Base-by-base conservation (phyloP, 2,888 invertebrate species). In the Drosophila gaucha region DNA sequence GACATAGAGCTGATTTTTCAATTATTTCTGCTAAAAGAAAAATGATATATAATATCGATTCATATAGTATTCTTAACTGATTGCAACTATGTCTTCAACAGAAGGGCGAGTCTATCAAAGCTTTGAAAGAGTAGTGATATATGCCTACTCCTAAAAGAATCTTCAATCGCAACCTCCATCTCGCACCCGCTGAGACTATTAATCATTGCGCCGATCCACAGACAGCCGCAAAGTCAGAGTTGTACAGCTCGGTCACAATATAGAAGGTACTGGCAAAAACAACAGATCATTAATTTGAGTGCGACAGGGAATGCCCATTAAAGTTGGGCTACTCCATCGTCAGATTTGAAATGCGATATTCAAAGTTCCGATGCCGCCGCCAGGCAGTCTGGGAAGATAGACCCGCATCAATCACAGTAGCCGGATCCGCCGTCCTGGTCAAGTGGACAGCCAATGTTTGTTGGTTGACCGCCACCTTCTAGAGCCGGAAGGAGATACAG, bases 381-480 rank as follows among this genome's bases (percentile, higher is more conserved):
- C 79, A 51, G 67, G 26, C 41, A 49, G 78, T 74, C 78, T 77
- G 36, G 20, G 16, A 6, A 8, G 35, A 35, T n/a, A n/a, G 28
- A 76, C 44, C 71, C 67, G 44, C 28, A 52, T 70, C 75, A 74
- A 46, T 55, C 24, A 39, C 49, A 46, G 64, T 30, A 36, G 43
- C 59, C 56, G 52, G 65, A 69, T 67, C 55, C 38, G 14, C 47
- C 14, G 8, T 22, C 43, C 49, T 55, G 79, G 79, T 80, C 80
- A 80, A 80, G 85, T 74, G 82, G 77, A 67, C 73, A 64, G 69
- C 47, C 71, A 67, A 71, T 74, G 83, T 75, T 82, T 75, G 79
- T 80, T 74, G 84, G 84, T 84, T 77, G 80, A 84, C 80, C 80
- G 84, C 84, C 84, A 79, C 62, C 46, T 18, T 20, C 35, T 16